Conservation (phyloP, 2,113 vertebrate species). For the Tachysurus vachellii region DNA sequence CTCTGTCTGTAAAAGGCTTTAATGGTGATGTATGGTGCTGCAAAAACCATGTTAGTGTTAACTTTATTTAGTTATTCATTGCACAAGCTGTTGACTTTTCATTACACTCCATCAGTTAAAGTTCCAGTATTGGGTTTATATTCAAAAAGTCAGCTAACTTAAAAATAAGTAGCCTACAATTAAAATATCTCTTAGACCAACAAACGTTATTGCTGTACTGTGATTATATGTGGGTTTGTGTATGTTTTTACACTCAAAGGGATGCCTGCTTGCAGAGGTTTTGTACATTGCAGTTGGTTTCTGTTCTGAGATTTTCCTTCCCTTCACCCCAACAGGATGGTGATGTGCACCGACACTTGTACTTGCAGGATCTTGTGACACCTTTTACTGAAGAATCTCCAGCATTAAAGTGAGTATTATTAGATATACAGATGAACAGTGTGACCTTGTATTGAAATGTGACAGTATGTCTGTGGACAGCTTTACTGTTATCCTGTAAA, state of each 20-base stretch:
- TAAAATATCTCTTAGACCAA: neutral
- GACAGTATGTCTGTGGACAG: neutral
- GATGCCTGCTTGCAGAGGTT: neutral
- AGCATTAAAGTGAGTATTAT: constrained; percentile 66
- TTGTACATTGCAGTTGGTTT: neutral
- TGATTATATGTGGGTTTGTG: neutral
- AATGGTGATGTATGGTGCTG: neutral
- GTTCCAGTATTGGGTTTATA: neutral
- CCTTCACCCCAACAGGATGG: constrained; percentile 74
- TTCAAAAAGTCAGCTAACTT: neutral
- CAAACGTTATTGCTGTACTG: neutral
- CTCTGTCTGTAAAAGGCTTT: neutral
- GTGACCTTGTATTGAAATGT: neutral
- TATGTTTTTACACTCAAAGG: too few relatives aligned
- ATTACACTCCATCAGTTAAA: neutral
- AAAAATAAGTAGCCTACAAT: neutral
- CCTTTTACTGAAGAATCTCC: constrained; percentile 63
- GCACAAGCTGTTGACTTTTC: neutral
- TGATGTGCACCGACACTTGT: constrained; percentile 83
- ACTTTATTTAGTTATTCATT: neutral
- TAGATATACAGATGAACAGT: neutral
- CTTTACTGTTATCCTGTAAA: neutral
- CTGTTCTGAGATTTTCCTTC: constrained; percentile 1
- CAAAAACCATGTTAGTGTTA: constrained; percentile 6
- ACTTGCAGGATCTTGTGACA: constrained; percentile 75